Evolutionary conservation across 2,113 vertebrate species (phyloP).

Genomic region (Thymallus thymallus): DNA sequence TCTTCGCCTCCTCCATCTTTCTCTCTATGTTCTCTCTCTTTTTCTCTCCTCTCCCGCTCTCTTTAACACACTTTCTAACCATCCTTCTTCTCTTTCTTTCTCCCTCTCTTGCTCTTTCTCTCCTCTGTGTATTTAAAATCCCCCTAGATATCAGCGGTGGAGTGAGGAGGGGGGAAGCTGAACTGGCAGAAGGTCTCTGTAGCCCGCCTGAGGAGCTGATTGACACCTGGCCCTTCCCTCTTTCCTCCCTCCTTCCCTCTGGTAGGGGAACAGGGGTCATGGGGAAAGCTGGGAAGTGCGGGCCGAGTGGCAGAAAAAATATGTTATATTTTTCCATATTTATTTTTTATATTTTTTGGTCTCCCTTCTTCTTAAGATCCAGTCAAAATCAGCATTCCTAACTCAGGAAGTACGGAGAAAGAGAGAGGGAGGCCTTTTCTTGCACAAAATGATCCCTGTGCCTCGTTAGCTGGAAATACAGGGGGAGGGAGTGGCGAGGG

Average conservation of each 20-base stretch:
- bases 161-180: conserved; percentile 58
- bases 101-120: conserved; percentile 49
- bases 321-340: too few relatives aligned
- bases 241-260: conserved; percentile 49
- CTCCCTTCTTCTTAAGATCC: background rate
- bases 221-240: conserved; percentile 82
- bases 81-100: conserved; percentile 19
- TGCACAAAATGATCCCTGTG: conserved; percentile 75
- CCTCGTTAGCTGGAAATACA: conserved; percentile 76
- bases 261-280: background rate
- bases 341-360: too few relatives aligned
- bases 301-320: conserved; percentile 66
- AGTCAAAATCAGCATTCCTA: background rate
- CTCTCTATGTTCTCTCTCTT: background rate
- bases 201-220: conserved; percentile 85
- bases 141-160: conserved; percentile 85
- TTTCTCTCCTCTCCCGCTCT: conserved; percentile 18
- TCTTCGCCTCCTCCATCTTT: background rate
- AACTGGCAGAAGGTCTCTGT: conserved; percentile 80
- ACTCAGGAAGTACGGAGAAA: conserved; percentile 33
- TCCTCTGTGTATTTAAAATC: conserved; percentile 70
- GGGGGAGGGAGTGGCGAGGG: conserved; percentile 3
- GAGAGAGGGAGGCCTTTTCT: conserved; percentile 71
- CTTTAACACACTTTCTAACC: conserved; percentile 53
- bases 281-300: conserved; percentile 45